Percentiles rank a stretch among this genome's conserved stretches.
Evolutionary conservation across 2,113 vertebrate species (phyloP).

Genomic region (Athene noctua): DNA sequence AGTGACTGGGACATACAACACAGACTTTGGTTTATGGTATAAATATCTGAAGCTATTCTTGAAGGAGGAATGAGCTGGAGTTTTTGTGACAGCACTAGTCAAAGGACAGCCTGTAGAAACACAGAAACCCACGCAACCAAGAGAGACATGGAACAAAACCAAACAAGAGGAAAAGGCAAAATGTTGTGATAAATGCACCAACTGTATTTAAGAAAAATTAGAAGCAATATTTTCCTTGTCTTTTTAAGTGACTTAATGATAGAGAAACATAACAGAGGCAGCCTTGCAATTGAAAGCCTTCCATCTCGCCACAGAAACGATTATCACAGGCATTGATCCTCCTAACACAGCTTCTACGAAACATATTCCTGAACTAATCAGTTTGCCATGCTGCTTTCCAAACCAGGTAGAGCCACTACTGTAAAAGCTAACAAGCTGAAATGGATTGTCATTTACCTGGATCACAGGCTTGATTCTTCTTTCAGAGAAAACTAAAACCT

Average conservation of each 20-base stretch:
- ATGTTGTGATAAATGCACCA: slow-evolving; percentile 57
- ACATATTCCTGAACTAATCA: background rate
- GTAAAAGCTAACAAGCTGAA: background rate
- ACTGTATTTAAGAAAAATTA: slow-evolving; percentile 59
- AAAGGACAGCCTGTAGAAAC: slow-evolving; percentile 39
- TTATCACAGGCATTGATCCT: background rate
- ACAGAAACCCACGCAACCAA: slow-evolving; percentile 38
- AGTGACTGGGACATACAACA: background rate
- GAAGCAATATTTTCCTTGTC: slow-evolving; percentile 46
- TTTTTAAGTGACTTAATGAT: slow-evolving; percentile 37
- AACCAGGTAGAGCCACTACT: background rate
- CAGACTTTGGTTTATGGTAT: background rate
- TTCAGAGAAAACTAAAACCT: background rate
- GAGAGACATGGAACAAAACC: slow-evolving; percentile 13
- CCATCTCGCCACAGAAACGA: background rate
- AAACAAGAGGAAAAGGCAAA: slow-evolving; percentile 53
- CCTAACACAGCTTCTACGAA: background rate
- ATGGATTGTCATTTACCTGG: background rate
- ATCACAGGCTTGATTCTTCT: background rate
- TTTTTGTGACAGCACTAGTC: slow-evolving; percentile 19
- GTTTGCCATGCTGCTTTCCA: background rate
- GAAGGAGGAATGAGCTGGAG: background rate
- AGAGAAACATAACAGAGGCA: slow-evolving; percentile 7
- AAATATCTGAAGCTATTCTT: slow-evolving; percentile 14
- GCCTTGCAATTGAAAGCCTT: background rate